Evolutionary conservation across 2,113 vertebrate genomes (phyloP), one percentile per base, ranked within the genome.

Genomic region (Cephalopterus ornatus): DNA sequence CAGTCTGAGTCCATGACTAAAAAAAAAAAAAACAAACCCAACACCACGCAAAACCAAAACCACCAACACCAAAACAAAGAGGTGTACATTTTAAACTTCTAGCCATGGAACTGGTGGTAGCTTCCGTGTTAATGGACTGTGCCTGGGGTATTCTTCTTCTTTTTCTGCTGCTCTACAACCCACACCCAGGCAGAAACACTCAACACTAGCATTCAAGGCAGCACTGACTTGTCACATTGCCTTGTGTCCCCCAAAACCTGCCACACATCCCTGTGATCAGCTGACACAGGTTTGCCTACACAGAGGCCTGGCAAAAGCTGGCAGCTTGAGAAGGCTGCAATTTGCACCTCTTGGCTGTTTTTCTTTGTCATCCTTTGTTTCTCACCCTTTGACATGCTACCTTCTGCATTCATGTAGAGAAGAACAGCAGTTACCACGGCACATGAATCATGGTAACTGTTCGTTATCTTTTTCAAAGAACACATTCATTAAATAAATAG

Each of bases 121-220:
- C 32, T 77, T 71, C 68, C 3, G 2, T 35, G 20, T 11, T 46
- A 74, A 39, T 1, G 0, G 18, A 12, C 30, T 42, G 8, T 2
- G 1, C 11, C 39, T 65, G 27, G 11, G 9, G 9, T 75, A 10
- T 24, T 11, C 12, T 53, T 58, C 46, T 82, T 59, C 8, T n/a
- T 85, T 87, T 62, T 41, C 58, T 78, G 22, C 42, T 71, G 46
- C 17, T 88, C 33, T 84, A 59, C 63, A 49, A 16, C 13, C 18
- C 26, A 84, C 66, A 80, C 10, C 6, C 16, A 66, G 30, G 9
- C 47, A 85, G 47, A 44, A 71, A 13, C 4, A 46, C 35, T 41
- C 30, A 44, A 35, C 1, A 2, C 12, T 2, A 2, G 17, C 24
- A 12, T 53, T 84, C 20, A 41, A 24, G 55, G 32, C n/a, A 76